A percentile compares a stretch with the other conserved stretches of the same genome.
These are phyloP conservation scores for Sceloporus undulatus DNA, from an alignment of 2,113 vertebrate genomes.

Conservation along the genomic window DNA sequence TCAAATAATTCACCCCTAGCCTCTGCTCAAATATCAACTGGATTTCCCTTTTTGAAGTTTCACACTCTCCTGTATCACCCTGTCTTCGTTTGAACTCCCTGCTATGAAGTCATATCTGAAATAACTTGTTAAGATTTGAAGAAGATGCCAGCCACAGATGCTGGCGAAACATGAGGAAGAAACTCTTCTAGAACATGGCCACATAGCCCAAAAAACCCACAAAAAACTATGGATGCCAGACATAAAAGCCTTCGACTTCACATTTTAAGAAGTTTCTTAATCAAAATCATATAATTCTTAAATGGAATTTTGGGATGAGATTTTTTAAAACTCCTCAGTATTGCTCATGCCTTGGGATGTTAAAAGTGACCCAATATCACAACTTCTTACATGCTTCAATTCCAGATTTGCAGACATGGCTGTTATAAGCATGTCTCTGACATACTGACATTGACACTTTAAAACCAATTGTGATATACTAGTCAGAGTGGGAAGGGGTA, in stretches of 20 bases:
- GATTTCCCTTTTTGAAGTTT: neutral
- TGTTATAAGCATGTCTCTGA: neutral
- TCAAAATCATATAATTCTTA: neutral
- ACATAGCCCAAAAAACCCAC: too few relatives aligned
- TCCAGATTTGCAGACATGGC: neutral
- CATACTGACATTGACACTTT: neutral
- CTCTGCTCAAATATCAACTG: neutral
- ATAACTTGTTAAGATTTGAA: neutral
- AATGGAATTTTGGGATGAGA: neutral
- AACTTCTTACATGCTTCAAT: neutral
- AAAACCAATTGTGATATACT: neutral
- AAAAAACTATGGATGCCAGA: too few relatives aligned
- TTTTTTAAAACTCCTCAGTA: neutral
- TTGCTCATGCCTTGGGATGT: too few relatives aligned
- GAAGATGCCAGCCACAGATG: too few relatives aligned
- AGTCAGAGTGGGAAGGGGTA: neutral
- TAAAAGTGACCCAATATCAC: neutral
- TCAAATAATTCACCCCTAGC: too few relatives aligned
- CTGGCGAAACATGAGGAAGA: too few relatives aligned
- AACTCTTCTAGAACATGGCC: too few relatives aligned
- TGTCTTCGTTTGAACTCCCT: neutral
- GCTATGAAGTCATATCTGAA: neutral
- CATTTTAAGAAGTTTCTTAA: neutral
- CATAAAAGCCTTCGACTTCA: too few relatives aligned
- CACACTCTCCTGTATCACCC: neutral